Evolutionary conservation across 35 echinoderm and acorn worm species (phyloP).

Genomic region (Chiridota heheva): DNA sequence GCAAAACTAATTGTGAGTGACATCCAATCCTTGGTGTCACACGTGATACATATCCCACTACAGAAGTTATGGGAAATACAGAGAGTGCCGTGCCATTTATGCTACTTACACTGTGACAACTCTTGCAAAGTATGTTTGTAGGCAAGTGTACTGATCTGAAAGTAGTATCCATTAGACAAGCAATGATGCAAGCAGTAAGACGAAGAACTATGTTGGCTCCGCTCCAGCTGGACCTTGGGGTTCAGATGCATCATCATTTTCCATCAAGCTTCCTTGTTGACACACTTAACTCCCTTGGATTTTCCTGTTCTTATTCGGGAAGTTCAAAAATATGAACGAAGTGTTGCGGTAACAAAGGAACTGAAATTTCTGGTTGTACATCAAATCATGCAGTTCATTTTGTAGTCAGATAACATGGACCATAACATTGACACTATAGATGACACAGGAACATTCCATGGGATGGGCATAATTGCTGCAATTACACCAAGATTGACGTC

Average conservation of each 20-base stretch:
- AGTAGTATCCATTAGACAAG: conserved; percentile 55
- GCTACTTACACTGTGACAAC: conserved; percentile 3
- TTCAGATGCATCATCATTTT: conserved; percentile 64
- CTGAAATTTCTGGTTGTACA: background rate
- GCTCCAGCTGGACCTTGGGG: conserved; percentile 51
- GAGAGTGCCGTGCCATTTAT: background rate
- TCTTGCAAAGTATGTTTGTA: conserved; percentile 28
- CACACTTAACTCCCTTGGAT: conserved; percentile 12
- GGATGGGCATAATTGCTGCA: too few relatives aligned
- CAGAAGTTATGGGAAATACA: conserved; percentile 22
- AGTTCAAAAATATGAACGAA: conserved; percentile 11
- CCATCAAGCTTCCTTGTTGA: conserved; percentile 46
- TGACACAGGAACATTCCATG: conserved; percentile 11
- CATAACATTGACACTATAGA: conserved; percentile 10
- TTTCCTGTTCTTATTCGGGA: conserved; percentile 22
- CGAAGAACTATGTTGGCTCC: conserved; percentile 54
- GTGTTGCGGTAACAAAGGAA: conserved; percentile 14
- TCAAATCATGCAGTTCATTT: background rate
- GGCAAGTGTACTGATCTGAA: conserved; percentile 28
- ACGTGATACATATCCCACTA: background rate
- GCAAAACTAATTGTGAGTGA: conserved; percentile 41
- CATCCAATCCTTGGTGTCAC: background rate
- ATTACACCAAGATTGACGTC: background rate
- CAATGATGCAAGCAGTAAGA: conserved; percentile 53
- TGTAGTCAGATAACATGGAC: conserved; percentile 21